Conservation (phyloP, 2,888 invertebrate genomes). For the Drosophila barbarae region DNA sequence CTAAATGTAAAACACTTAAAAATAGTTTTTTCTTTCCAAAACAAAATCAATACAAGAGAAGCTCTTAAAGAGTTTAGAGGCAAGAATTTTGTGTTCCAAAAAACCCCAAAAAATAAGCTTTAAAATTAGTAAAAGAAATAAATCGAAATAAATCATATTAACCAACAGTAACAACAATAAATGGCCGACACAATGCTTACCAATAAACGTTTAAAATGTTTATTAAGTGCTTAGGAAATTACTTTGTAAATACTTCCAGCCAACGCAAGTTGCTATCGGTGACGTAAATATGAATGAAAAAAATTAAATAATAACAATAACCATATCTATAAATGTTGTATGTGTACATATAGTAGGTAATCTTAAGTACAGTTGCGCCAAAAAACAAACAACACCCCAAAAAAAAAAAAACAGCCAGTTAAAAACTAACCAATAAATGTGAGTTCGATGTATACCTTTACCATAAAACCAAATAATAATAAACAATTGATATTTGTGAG, state of each 20-base stretch:
- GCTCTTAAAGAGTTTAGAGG: slow-evolving; percentile 15
- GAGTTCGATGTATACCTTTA: slow-evolving; percentile 59
- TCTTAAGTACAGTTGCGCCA: slow-evolving; percentile 56
- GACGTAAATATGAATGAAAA: slow-evolving; percentile 13
- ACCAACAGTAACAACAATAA: slow-evolving; percentile 21
- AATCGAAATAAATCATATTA: slow-evolving; percentile 2
- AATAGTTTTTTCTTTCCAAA: not conserved
- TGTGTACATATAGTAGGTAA: slow-evolving; percentile 29
- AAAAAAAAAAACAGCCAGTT: slow-evolving; percentile 17
- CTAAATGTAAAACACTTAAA: not conserved
- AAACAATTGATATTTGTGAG: slow-evolving; percentile 47
- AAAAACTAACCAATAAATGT: slow-evolving; percentile 55
- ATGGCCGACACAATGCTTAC: slow-evolving; percentile 4
- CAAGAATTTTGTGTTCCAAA: slow-evolving; percentile 7
- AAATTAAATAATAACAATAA: slow-evolving; percentile 34
- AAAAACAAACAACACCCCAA: slow-evolving; percentile 27
- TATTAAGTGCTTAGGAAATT: slow-evolving; percentile 26
- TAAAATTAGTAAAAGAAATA: slow-evolving; percentile 30
- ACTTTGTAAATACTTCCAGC: slow-evolving; percentile 28
- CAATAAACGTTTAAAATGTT: slow-evolving; percentile 40
- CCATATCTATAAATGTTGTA: slow-evolving; percentile 56
- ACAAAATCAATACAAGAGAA: not conserved
- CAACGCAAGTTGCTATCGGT: slow-evolving; percentile 4
- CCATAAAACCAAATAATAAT: slow-evolving; percentile 17
- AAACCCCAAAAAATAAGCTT: slow-evolving; percentile 42